A percentile compares a stretch with the other conserved stretches of the same genome.
Conservation (phyloP, 2,888 invertebrate genomes). For the Caenorhabditis zanzibari region DNA sequence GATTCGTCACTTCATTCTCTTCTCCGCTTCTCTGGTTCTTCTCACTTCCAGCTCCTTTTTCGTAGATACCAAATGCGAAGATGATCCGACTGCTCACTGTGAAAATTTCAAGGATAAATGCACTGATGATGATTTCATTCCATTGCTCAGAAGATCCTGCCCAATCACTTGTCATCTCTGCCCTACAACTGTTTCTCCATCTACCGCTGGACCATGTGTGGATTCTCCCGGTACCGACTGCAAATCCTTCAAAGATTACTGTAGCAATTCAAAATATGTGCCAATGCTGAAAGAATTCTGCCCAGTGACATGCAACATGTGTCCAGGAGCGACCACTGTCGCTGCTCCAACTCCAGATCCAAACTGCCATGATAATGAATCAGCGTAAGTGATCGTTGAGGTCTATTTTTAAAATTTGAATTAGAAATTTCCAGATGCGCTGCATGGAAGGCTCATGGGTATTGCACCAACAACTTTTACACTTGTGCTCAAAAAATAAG, state of each 20-base stretch:
- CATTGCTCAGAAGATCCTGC: constrained; percentile 8
- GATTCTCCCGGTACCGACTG: constrained; percentile 29
- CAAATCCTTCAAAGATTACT: constrained; percentile 9
- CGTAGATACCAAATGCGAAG: not conserved
- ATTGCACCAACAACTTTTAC: constrained; percentile 31
- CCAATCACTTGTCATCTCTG: constrained; percentile 13
- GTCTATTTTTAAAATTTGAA: not conserved
- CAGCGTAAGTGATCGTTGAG: constrained; percentile 29
- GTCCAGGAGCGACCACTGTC: constrained; percentile 51
- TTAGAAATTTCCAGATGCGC: constrained; percentile 16
- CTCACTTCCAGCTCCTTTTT: not conserved
- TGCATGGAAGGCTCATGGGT: constrained; percentile 17
- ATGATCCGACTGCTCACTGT: constrained; percentile 21
- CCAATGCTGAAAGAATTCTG: constrained; percentile 48
- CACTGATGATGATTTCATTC: not conserved
- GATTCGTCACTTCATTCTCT: constrained; percentile 11
- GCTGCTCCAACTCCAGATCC: constrained; percentile 22
- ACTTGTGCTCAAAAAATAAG: constrained; percentile 13
- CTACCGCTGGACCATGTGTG: constrained; percentile 16
- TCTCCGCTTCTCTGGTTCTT: not conserved
- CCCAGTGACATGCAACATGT: constrained; percentile 51
- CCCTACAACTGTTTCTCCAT: constrained; percentile 24
- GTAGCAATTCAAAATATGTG: constrained; percentile 17
- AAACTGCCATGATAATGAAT: constrained; percentile 25
- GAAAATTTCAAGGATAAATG: not conserved